Evolutionary conservation across 2,113 vertebrate species (phyloP).

Genomic region (Carettochelys insculpta): DNA sequence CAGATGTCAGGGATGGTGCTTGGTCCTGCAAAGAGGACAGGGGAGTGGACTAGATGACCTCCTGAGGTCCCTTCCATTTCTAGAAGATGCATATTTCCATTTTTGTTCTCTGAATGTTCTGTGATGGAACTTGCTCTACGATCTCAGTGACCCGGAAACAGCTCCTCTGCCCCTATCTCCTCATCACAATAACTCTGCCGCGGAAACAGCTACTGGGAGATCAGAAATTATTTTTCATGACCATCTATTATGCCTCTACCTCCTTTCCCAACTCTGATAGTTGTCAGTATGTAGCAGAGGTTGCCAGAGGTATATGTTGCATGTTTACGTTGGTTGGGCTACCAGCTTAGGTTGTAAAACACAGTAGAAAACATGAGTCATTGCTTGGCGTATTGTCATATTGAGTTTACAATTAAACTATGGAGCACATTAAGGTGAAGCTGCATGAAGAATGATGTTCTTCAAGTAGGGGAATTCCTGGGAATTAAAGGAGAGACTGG

Average conservation of each 20-base stretch:
- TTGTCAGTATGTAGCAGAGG: not conserved
- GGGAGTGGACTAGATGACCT: too few relatives aligned
- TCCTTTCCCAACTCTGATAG: not conserved
- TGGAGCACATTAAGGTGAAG: not conserved
- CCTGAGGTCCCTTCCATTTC: too few relatives aligned
- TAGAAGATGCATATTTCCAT: too few relatives aligned
- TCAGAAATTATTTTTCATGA: fast-evolving
- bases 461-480: not conserved
- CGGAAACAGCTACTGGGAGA: fast-evolving
- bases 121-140: not conserved
- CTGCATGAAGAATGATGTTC: fast-evolving
- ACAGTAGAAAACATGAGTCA: not conserved
- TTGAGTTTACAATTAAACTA: not conserved
- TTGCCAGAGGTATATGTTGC: not conserved
- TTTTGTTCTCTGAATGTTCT: not conserved
- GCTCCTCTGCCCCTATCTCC: not conserved
- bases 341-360: not conserved
- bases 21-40: too few relatives aligned
- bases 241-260: not conserved
- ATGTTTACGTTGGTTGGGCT: not conserved
- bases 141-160: not conserved
- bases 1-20: too few relatives aligned
- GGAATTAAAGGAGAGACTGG: not conserved
- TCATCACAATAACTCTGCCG: not conserved
- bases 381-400: not conserved